Evolutionary conservation across 2,888 invertebrate genomes (phyloP).

Genomic region (Hartigia nigra): DNA sequence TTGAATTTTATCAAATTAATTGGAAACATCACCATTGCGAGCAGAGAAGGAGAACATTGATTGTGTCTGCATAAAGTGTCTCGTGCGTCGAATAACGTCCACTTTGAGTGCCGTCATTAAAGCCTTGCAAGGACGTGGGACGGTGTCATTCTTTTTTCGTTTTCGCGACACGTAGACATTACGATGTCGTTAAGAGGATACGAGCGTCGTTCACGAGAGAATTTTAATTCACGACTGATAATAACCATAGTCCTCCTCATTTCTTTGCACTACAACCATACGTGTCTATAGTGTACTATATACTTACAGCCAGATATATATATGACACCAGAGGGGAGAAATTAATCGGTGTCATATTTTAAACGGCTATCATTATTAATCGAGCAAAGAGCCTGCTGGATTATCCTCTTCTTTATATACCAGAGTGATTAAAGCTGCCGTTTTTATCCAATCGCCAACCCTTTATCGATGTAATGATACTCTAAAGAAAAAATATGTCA

Average conservation of each 20-base stretch:
- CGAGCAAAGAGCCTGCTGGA: neutral
- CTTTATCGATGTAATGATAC: neutral
- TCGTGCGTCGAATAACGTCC: neutral
- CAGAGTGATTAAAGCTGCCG: neutral
- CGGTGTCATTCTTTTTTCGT: neutral
- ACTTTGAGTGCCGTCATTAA: neutral
- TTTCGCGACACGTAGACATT: neutral
- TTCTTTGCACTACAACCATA: neutral
- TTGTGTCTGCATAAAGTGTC: neutral
- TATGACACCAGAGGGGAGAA: neutral
- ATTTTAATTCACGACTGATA: neutral
- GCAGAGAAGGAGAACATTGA: neutral
- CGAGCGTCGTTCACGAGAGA: neutral
- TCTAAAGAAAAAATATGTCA: neutral
- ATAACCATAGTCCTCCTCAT: neutral
- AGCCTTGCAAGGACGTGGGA: neutral
- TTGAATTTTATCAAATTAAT: neutral
- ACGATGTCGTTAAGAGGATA: neutral
- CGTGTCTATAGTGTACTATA: neutral
- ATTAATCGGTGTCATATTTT: slow-evolving; percentile 1
- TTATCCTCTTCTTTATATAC: neutral
- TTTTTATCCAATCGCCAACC: neutral
- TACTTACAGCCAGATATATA: neutral
- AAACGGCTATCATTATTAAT: neutral
- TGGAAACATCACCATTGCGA: neutral